A percentile compares a stretch with the other conserved stretches of the same genome.
Evolutionary conservation across 30 jellyfish, hydroid and myxozoan species (phyloP).

Genomic region (Catostylus mosaicus): DNA sequence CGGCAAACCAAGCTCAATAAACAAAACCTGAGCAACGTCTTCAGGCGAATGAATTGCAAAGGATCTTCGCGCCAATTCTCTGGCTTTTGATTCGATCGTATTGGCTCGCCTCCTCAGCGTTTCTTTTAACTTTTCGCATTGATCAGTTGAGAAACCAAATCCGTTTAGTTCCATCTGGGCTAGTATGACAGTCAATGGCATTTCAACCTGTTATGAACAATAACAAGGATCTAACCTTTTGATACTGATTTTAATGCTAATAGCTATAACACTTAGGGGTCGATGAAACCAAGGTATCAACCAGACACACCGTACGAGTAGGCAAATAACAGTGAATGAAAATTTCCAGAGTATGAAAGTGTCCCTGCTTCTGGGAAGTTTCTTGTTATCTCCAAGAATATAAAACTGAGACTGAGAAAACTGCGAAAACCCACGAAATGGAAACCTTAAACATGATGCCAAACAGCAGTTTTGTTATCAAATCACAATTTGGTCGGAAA

Average conservation of each 20-base stretch:
- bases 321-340: too few relatives aligned
- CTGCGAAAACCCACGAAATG: too few relatives aligned
- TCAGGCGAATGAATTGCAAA: conserved; percentile 82
- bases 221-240: background rate
- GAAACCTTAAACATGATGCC: too few relatives aligned
- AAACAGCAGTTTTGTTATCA: too few relatives aligned
- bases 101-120: conserved; percentile 41
- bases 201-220: conserved; percentile 70
- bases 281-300: too few relatives aligned
- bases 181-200: conserved; percentile 83
- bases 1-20: conserved; percentile 80
- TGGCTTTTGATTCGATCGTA: conserved; percentile 73
- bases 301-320: too few relatives aligned
- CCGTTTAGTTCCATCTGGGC: conserved; percentile 83
- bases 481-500: background rate
- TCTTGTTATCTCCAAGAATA: too few relatives aligned
- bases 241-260: too few relatives aligned
- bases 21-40: conserved; percentile 92
- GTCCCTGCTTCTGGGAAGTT: too few relatives aligned
- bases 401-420: too few relatives aligned
- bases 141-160: conserved; percentile 78
- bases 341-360: too few relatives aligned
- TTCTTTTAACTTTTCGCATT: conserved; percentile 67
- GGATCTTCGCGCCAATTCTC: conserved; percentile 54
- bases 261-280: too few relatives aligned